phyloP scores from a whole-genome alignment of 2,113 vertebrate genomes.

The Microcebus ravelobensis region DNA sequence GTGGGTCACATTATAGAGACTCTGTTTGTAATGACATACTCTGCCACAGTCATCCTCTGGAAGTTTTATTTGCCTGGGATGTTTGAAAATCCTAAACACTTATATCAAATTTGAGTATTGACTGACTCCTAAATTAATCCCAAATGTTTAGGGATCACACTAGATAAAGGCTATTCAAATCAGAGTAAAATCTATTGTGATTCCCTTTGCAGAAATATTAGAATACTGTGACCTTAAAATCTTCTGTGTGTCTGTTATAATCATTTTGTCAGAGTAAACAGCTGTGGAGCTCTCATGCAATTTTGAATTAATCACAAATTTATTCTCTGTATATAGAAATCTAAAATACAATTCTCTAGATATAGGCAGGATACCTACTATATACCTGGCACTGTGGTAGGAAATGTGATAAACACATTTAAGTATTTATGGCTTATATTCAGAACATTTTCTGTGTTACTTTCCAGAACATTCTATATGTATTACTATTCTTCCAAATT shows the following conservation, averaged over 20 bases:
- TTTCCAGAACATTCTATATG: neutral
- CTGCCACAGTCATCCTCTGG: neutral
- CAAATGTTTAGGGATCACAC: neutral
- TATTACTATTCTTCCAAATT: constrained; percentile 4
- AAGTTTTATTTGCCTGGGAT: neutral
- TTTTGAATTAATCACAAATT: constrained; percentile 6
- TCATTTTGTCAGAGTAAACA: neutral
- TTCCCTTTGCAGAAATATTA: neutral
- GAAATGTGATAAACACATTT: neutral
- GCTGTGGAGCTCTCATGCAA: neutral
- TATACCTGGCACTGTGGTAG: neutral
- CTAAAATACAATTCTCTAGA: neutral
- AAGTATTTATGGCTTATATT: neutral
- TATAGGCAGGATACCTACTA: neutral
- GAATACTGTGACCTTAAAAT: neutral
- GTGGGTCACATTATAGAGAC: neutral
- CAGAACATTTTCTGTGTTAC: neutral
- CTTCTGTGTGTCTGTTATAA: neutral
- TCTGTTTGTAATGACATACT: neutral
- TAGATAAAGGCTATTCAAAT: neutral
- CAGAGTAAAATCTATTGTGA: neutral
- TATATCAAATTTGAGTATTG: neutral
- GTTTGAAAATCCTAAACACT: neutral
- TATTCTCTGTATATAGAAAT: neutral
- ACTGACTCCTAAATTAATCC: neutral